Evolutionary conservation across 2,888 invertebrate genomes (phyloP), one percentile per base, ranked within the genome.

Genomic region (Agrenia bidenticulata): DNA sequence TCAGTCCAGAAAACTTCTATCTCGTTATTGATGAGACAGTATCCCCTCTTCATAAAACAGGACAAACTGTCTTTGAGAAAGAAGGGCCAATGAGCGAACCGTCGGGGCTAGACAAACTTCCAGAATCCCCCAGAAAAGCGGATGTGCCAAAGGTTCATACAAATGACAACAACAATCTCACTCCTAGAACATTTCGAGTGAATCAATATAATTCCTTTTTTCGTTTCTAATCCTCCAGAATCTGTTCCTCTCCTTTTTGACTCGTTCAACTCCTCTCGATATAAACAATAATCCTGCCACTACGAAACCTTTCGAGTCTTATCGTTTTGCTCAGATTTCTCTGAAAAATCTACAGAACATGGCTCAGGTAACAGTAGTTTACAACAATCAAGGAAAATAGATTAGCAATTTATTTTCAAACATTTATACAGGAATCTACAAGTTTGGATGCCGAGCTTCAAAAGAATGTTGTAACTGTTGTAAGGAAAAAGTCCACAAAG

Each of bases 1-100:
- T 66, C 11, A 55, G 51, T 11, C 61, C 66, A n/a, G 24, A 53
- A 11, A 66, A 62, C 58, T 51, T 61, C 51, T 66, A 66, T 17
- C 45, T 66, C 2, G 57, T 66, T 15, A 66, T 66, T 39, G 66
- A 66, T 37, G 66, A 66, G 15, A 15, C 17, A 4, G 15, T 19
- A 45, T n/a, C n/a, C 4, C 21, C 21, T 39, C 11, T 39, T n/a
- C n/a, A n/a, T n/a, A n/a, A n/a, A n/a, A n/a, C n/a, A n/a, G n/a
- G n/a, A n/a, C n/a, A n/a, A n/a, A n/a, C n/a, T n/a, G n/a, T n/a
- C n/a, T n/a, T n/a, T n/a, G n/a, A n/a, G n/a, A n/a, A n/a, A n/a
- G n/a, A n/a, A n/a, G n/a, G n/a, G n/a, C n/a, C n/a, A n/a, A n/a
- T n/a, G n/a, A n/a, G n/a, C 32, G 32, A 32, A 11, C 32, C 11